phyloP scores from a whole-genome alignment of 2,797 vertebrate genomes.

The Artibeus lituratus region DNA sequence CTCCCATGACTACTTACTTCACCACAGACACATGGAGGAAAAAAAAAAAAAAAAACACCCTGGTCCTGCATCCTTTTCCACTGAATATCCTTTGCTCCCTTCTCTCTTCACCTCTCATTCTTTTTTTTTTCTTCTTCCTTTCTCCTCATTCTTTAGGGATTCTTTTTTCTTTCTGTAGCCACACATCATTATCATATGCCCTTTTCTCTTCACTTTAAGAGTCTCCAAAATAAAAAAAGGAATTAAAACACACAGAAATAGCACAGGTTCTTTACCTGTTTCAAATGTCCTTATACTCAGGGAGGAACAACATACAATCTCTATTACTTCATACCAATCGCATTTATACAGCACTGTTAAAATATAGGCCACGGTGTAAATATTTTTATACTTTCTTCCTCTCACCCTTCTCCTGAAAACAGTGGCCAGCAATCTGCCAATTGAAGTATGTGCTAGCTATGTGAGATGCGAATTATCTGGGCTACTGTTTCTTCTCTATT shows the following conservation, averaged over 20 bases:
- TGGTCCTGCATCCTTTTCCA: not conserved
- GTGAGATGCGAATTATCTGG: not conserved
- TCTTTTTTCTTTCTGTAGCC: conserved; percentile 32
- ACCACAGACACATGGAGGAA: not conserved
- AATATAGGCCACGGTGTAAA: not conserved
- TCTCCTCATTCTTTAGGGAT: not conserved
- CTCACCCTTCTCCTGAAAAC: not conserved
- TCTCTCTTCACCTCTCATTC: not conserved
- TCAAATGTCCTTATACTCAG: not conserved
- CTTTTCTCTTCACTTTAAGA: conserved; percentile 38
- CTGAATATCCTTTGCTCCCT: not conserved
- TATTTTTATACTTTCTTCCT: not conserved
- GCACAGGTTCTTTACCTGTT: not conserved
- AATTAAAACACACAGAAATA: conserved; percentile 48
- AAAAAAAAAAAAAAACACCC: not conserved
- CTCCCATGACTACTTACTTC: not conserved
- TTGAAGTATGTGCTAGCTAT: not conserved
- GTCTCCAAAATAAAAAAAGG: conserved; percentile 25
- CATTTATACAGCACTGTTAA: not conserved
- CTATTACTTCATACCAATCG: not conserved
- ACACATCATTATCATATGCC: conserved; percentile 16
- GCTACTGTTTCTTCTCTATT: not conserved
- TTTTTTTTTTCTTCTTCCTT: not conserved
- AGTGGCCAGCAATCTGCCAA: not conserved
- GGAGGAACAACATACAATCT: not conserved